phyloP scores from a whole-genome alignment of 1,140 invertebrate genomes.

The Medauroidea extradentata region DNA sequence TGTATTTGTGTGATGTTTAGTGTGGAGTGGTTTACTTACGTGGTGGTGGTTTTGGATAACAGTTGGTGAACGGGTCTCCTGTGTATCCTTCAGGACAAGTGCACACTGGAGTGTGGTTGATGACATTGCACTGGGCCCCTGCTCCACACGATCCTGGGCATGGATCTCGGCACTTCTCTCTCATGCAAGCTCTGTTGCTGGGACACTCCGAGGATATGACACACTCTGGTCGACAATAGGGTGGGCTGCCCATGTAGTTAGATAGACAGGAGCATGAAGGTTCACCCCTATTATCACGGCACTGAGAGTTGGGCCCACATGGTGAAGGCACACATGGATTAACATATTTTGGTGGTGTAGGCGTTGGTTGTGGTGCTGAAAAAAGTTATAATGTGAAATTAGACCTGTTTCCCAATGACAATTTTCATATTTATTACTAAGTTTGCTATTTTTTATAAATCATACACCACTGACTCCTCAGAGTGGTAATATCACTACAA shows the following conservation, averaged over 20 bases:
- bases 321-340: conserved; percentile 29
- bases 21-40: conserved; percentile 2
- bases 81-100: conserved; percentile 61
- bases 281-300: conserved; percentile 37
- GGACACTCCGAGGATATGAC: conserved; percentile 63
- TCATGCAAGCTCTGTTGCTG: conserved; percentile 60
- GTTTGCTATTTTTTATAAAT: conserved; percentile 36
- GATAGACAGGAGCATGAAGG: conserved; percentile 58
- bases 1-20: background rate
- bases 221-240: conserved; percentile 69
- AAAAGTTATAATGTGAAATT: background rate
- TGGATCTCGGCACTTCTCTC: conserved; percentile 64
- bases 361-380: conserved; percentile 38
- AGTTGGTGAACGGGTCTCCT: conserved; percentile 69
- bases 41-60: conserved; percentile 39
- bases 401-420: conserved; percentile 45
- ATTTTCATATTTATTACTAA: conserved; percentile 45
- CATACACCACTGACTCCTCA: too few relatives aligned
- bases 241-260: conserved; percentile 64
- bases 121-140: conserved; percentile 61
- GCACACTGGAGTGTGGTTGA: conserved; percentile 65
- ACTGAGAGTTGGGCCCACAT: conserved; percentile 42
- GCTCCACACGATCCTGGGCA: conserved; percentile 67
- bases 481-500: too few relatives aligned
- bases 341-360: conserved; percentile 33